Evolutionary conservation across 1,140 invertebrate species (phyloP).

Genomic region (Pentalonia nigronervosa): DNA sequence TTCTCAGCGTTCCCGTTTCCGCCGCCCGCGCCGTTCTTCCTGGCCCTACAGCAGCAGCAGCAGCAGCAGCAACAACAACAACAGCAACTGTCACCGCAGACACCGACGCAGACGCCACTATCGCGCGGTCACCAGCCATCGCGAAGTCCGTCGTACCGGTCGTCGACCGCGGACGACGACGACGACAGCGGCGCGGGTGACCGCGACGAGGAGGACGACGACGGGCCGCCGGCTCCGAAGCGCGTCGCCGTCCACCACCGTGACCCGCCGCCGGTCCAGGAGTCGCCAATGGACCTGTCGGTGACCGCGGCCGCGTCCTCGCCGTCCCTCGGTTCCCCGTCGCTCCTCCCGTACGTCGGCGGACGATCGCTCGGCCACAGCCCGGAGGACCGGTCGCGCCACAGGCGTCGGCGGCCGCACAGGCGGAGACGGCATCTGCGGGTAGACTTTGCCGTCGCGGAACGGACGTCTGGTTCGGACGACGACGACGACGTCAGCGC

Average conservation of each 20-base stretch:
- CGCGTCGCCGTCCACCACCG: not conserved
- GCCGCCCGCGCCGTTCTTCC: slow-evolving; percentile 24
- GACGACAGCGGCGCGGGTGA: not conserved
- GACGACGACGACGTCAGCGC: not conserved
- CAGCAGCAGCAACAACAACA: not conserved
- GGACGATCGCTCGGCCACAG: slow-evolving; percentile 24
- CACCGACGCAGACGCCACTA: not conserved
- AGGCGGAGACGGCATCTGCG: not conserved
- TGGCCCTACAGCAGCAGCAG: not conserved
- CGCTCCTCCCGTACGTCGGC: slow-evolving; percentile 38
- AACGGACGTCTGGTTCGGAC: not conserved
- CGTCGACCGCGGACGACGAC: not conserved
- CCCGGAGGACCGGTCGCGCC: not conserved
- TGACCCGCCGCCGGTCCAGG: slow-evolving; percentile 41
- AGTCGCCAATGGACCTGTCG: slow-evolving; percentile 60
- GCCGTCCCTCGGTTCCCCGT: not conserved
- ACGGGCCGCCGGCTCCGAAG: not conserved
- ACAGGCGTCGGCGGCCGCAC: too few relatives aligned
- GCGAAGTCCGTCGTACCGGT: not conserved
- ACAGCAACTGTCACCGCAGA: not conserved
- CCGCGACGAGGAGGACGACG: not conserved
- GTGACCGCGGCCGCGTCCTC: slow-evolving; percentile 36
- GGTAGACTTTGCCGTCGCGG: not conserved
- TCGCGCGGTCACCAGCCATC: too few relatives aligned
- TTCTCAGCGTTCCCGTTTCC: slow-evolving; percentile 52